Percentiles rank a stretch among this genome's conserved stretches.
phyloP scores from a whole-genome alignment of 1,140 invertebrate species.

The Pachypeltis micranthus region DNA sequence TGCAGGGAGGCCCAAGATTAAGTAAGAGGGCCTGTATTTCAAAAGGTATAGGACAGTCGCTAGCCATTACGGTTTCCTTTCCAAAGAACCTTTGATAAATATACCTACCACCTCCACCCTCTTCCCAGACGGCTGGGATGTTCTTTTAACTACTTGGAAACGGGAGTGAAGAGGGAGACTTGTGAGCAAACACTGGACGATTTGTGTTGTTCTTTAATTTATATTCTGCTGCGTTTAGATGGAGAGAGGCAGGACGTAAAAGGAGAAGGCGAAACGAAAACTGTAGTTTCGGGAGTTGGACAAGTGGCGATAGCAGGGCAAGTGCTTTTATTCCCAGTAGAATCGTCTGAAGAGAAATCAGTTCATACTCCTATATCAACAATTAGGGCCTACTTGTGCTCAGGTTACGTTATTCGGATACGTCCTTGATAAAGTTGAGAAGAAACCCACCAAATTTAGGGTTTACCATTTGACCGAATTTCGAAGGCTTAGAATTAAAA shows the following conservation, averaged over 20 bases:
- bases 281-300: too few relatives aligned
- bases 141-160: conserved; percentile 5
- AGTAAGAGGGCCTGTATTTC: conserved; percentile 3
- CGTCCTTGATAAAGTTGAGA: too few relatives aligned
- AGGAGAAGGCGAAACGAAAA: not conserved
- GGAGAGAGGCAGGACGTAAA: not conserved
- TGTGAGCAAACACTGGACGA: conserved; percentile 8
- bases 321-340: too few relatives aligned
- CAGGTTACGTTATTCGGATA: too few relatives aligned
- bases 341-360: too few relatives aligned
- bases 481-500: too few relatives aligned
- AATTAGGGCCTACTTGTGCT: too few relatives aligned
- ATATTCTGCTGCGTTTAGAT: conserved; percentile 9
- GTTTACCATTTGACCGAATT: too few relatives aligned
- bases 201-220: conserved; percentile 13
- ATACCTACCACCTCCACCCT: not conserved
- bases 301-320: too few relatives aligned
- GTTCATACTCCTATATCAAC: too few relatives aligned
- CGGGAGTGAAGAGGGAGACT: not conserved
- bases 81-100: not conserved
- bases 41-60: not conserved
- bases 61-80: not conserved
- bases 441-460: too few relatives aligned
- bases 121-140: too few relatives aligned
- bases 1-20: not conserved